These are phyloP conservation scores for Brachionus rotundiformis DNA, from an alignment of 1,140 invertebrate species.

Conservation along the genomic window DNA sequence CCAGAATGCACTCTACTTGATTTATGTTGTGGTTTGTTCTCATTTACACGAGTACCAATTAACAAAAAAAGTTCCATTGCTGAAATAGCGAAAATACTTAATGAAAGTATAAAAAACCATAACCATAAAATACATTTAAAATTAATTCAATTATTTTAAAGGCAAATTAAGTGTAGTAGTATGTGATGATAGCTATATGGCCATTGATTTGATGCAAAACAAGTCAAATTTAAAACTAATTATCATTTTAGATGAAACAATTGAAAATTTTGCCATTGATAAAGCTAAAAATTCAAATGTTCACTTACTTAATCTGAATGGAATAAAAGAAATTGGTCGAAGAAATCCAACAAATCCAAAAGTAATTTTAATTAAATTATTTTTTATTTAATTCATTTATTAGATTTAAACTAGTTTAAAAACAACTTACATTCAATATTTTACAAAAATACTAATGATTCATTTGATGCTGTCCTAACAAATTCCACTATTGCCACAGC, in stretches of 20 bases:
- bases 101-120: background rate
- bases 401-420: background rate
- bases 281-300: background rate
- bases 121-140: background rate
- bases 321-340: background rate
- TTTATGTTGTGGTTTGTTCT: background rate
- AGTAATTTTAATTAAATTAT: background rate
- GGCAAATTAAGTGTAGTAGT: background rate
- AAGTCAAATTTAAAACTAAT: background rate
- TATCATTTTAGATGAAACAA: background rate
- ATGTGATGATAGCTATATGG: constrained; percentile 7
- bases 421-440: constrained; percentile 5
- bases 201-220: constrained; percentile 16
- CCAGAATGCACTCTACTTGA: constrained; percentile 6
- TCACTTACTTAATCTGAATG: background rate
- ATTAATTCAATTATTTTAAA: background rate
- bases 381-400: background rate
- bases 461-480: background rate
- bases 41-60: background rate
- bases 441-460: background rate
- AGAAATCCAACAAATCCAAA: background rate
- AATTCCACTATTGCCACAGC: background rate
- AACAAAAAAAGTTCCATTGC: background rate
- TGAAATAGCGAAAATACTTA: background rate
- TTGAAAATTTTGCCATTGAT: background rate